Base-by-base conservation (phyloP, 2,113 vertebrate genomes). In the Rhagologus leucostigma region DNA sequence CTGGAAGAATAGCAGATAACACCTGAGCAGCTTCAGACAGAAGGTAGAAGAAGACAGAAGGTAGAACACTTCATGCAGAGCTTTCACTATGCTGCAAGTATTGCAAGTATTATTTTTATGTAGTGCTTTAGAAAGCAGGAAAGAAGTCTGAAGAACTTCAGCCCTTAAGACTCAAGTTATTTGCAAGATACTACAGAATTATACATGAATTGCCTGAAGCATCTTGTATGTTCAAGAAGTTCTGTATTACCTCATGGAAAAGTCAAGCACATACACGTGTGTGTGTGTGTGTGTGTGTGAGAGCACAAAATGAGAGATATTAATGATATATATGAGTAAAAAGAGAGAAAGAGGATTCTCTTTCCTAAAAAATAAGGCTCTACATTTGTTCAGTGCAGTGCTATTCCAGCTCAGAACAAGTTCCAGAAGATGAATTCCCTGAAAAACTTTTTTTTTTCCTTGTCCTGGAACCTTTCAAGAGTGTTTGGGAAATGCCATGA, bases 401-500 rank as follows among this genome's bases (percentile, higher is more conserved):
- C 4, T 79, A 16, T 64, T 65, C 18, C 22, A 33, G 16, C 27
- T 75, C 57, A 82, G 23, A 87, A 24, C 13, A 79, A 70, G 9
- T 23, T 71, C 29, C 23, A 71, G 41, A 53, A 68, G 47, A 73
- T 7, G 1, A 87, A 87, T 69, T 87, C 23, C 60, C 35, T 69
- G 20, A 76, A 71, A 73, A 84, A 7, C 3, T 8, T 3, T 23
- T 32, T 33, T 23, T 32, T 83, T 42, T 27, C 10, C 39, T 83
- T 85, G 27, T 6, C 9, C 82, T 89, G 71, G 59, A 94, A 83
- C 4, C 3, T 84, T 86, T 88, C 67, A 92, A 47, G 68, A 93
- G 46, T 26, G n/a, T 88, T 93, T 95, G 47, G 78, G 59, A 91
- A 96, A 88, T 68, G 52, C 15, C 41, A 57, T 77, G 71, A 91